phyloP scores from a whole-genome alignment of 2,113 vertebrate species.

The Protobothrops mucrosquamatus region DNA sequence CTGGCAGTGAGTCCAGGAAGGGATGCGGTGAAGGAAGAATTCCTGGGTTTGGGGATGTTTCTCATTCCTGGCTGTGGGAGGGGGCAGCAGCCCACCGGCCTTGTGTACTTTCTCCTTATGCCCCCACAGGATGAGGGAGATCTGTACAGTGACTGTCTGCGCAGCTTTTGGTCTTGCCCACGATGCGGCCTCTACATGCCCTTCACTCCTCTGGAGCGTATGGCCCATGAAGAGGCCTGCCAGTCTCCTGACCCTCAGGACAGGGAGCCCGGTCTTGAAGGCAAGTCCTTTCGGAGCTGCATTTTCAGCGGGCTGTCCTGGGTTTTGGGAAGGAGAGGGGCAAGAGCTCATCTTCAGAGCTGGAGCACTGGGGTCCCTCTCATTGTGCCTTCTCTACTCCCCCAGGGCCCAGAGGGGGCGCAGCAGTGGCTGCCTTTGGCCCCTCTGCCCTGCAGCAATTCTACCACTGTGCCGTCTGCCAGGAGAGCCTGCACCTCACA shows the following conservation, averaged over 20 bases:
- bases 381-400: accelerated
- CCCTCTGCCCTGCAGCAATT: constrained; percentile 64
- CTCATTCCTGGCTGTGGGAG: neutral
- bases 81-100: neutral
- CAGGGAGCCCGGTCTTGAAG: neutral
- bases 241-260: constrained; percentile 17
- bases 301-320: neutral
- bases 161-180: constrained; percentile 90
- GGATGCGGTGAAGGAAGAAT: too few relatives aligned
- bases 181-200: constrained; percentile 85
- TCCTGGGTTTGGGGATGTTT: neutral
- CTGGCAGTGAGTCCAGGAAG: constrained; percentile 75
- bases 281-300: neutral
- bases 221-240: constrained; percentile 82
- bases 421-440: accelerated
- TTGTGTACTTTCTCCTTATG: accelerated
- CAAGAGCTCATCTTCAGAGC: neutral
- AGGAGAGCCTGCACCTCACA: constrained; percentile 78
- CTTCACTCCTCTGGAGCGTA: constrained; percentile 84
- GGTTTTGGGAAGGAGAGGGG: neutral
- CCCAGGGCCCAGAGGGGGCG: constrained; percentile 38
- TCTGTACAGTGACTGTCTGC: constrained; percentile 87
- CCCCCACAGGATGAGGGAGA: constrained; percentile 72
- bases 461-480: constrained; percentile 82
- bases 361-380: neutral